Base-by-base conservation (phyloP, 2,113 vertebrate species). In the Microcebus griseorufus region DNA sequence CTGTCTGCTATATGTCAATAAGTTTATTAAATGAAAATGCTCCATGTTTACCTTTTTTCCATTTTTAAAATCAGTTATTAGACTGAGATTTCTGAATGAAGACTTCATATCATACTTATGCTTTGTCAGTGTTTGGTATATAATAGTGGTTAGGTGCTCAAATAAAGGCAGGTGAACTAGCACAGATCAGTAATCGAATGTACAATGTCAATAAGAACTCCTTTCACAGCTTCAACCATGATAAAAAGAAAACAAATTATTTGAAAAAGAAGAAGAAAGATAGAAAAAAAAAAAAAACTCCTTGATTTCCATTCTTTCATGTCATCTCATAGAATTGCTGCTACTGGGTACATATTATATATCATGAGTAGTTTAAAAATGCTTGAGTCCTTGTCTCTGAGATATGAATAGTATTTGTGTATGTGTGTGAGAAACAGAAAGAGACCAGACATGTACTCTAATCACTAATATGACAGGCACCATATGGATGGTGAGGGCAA, bases 11-110 rank as follows among this genome's bases (percentile, higher is more conserved):
- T 73, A 70, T 4, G 69, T 95, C 39, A 88, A 58, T 34, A 78
- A 73, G 42, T 73, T 95, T 79, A 93, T 29, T 82, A 92, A 89
- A 45, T 92, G 42, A 92, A 96, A 92, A 79, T 55, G n/a, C 9
- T 91, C 29, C 37, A 58, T 67, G 69, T 90, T 79, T 94, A 69
- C 60, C 34, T 67, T 62, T 79, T 93, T 87, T 81, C 67, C 11
- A 83, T 70, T 84, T 96, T 92, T 82, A 83, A 73, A 82, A 79
- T 79, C 25, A 89, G 55, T 69, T 90, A 95, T 51, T 48, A 88
- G 27, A 92, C 29, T 86, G 12, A 87, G 80, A 88, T 88, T 95
- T 53, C 60, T 81, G 3, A 93, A 93, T 80, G 32, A 81, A 88
- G 65, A 75, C 72, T 83, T 78, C 23, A 42, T 58, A 75, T 45